Base-by-base conservation (phyloP, 2,888 invertebrate genomes). In the Noctua janthe region DNA sequence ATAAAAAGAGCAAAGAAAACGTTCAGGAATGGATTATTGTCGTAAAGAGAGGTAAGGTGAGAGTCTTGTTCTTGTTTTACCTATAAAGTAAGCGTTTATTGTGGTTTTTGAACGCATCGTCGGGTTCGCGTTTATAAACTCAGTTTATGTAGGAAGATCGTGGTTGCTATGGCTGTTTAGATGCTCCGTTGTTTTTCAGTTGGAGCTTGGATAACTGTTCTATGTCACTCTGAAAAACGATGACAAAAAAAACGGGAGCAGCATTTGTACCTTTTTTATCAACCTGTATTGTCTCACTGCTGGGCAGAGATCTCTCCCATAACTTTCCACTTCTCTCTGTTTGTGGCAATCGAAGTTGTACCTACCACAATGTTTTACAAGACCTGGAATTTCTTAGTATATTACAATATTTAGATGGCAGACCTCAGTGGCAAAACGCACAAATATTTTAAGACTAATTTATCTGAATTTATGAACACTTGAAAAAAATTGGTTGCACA, bases 1-100 rank as follows among this genome's bases (percentile, higher is more conserved):
- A 92, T 91, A 91, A 93, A 91, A 90, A 89, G 89, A 89, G 88
- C 88, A 88, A 91, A 91, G 88, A 93, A 94, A 93, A 90, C 93
- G 91, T 94, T 95, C 91, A 93, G 91, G 91, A 94, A 94, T 93
- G 93, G 94, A 96, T 96, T 95, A 96, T 95, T 92, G 94, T 93
- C 94, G 89, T 95, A 95, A 95, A 95, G 93, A 92, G 91, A 92
- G 91, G 87, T 87, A 64, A 85, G 74, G 91, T 92, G 71, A 76
- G 89, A 89, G 90, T 91, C 90, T 89, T 90, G 89, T 84, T 88
- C 88, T 88, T 88, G 90, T 91, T 91, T 87, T 90, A 84, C 88
- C 89, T 90, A 92, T 95, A 95, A 96, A 95, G 89, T 93, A 93
- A 85, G 87, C 89, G 93, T 94, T 95, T 95, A 96, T 96, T 94